Evolutionary conservation across 2,113 vertebrate genomes (phyloP).

Genomic region (Perccottus glenii): DNA sequence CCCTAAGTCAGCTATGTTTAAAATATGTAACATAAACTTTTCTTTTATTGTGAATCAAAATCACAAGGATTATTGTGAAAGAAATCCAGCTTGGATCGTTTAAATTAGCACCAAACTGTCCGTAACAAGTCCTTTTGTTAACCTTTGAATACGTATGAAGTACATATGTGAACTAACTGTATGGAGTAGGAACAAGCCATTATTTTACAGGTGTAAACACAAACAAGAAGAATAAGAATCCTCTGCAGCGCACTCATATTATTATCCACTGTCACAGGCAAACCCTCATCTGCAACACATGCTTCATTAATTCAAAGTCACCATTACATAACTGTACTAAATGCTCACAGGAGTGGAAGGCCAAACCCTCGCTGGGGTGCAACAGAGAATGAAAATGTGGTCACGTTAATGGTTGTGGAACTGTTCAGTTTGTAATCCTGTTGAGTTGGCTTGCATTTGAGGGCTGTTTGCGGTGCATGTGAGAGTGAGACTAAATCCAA

Average conservation of each 20-base stretch:
- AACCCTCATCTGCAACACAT: conserved; percentile 58
- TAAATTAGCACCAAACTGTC: too few species aligned
- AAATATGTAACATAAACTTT: background rate
- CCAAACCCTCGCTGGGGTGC: conserved; percentile 29
- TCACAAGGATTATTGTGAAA: too few species aligned
- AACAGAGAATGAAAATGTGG: conserved; percentile 48
- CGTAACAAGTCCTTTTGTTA: too few species aligned
- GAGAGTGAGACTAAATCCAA: conserved; percentile 10
- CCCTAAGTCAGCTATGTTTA: conserved; percentile 38
- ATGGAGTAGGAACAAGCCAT: too few species aligned
- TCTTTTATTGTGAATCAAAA: too few species aligned
- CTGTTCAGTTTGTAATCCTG: conserved; percentile 49
- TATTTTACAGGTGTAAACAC: too few species aligned
- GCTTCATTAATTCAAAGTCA: conserved; percentile 75
- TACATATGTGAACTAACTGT: too few species aligned
- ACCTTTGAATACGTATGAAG: too few species aligned
- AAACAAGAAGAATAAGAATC: too few species aligned
- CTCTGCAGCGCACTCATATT: conserved; percentile 1
- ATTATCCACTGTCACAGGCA: conserved; percentile 54
- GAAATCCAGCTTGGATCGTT: too few species aligned
- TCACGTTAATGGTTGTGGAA: conserved; percentile 40
- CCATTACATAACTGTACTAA: conserved; percentile 74
- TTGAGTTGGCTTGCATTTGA: too few species aligned
- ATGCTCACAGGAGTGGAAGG: conserved; percentile 75
- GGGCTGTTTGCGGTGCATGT: conserved; percentile 4